Evolutionary conservation across 2,888 invertebrate genomes (phyloP).

Genomic region (Plebejus melissa): DNA sequence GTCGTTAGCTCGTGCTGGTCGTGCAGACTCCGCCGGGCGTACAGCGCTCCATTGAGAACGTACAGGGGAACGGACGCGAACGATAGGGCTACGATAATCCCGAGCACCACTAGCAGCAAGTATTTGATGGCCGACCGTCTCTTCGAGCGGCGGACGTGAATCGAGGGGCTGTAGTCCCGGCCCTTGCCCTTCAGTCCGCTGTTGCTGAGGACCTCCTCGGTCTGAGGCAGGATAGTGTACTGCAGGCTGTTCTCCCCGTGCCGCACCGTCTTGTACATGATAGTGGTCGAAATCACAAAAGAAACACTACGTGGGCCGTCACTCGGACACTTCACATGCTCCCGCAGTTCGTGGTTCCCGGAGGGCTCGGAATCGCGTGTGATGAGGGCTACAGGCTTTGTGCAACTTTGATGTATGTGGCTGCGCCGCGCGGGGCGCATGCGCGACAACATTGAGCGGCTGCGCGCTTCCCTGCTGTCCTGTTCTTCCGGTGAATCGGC

Average conservation of each 20-base stretch:
- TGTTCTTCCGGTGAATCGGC: constrained; percentile 48
- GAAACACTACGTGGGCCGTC: constrained; percentile 57
- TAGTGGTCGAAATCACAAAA: constrained; percentile 55
- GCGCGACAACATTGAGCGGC: constrained; percentile 74
- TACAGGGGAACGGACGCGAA: constrained; percentile 61
- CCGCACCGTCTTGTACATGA: constrained; percentile 86
- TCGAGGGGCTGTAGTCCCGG: constrained; percentile 71
- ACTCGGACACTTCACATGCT: constrained; percentile 63
- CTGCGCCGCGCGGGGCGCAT: constrained; percentile 50
- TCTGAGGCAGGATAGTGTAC: constrained; percentile 86
- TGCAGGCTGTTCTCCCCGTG: constrained; percentile 87
- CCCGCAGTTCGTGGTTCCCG: constrained; percentile 35
- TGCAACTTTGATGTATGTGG: constrained; percentile 55
- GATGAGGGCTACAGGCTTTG: constrained; percentile 63
- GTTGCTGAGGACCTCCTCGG: constrained; percentile 81
- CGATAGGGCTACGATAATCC: constrained; percentile 56
- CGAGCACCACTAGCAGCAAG: constrained; percentile 58
- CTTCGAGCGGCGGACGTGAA: constrained; percentile 61
- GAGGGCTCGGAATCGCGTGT: constrained; percentile 41
- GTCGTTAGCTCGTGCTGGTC: constrained; percentile 49
- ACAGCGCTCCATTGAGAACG: constrained; percentile 57
- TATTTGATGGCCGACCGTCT: constrained; percentile 62
- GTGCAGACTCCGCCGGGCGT: constrained; percentile 49
- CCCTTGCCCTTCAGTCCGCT: constrained; percentile 79
- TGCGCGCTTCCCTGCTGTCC: constrained; percentile 56